Evolutionary conservation across 2,888 invertebrate species (phyloP), one percentile per base, ranked within the genome.

Genomic region (Caenorhabditis wallacei): DNA sequence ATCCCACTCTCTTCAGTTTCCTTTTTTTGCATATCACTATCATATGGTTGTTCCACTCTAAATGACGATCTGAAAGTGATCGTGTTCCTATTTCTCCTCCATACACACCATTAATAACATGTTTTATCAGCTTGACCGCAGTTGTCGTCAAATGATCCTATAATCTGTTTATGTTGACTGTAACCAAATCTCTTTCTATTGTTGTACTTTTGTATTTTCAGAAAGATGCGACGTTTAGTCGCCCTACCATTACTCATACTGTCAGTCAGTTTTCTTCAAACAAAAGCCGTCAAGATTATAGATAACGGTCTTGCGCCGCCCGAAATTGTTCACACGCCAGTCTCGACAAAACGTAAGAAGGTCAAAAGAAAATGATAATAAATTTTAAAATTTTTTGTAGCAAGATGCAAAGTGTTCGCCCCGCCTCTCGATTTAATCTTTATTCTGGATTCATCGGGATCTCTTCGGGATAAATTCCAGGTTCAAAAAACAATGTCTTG

Each of bases 1-100:
- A 95, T 95, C 95, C 95, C 95, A 95, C 95, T 89, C 88, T 88
- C 87, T 79, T 87, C 85, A 86, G 70, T 69, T 53, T 46, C 26
- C n/a, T n/a, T 37, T 69, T 74, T 80, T 70, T 43, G n/a, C 11
- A 40, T 53, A 63, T 51, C 56, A 48, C 16, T 61, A 30, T 61
- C 63, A 63, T 78, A 35, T 69, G 7, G 69, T 69, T 69, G 78
- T 78, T 78, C 78, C 78, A 78, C 78, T 68, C 35, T 69, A 53
- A 76, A 46, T 74, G 46, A 10, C 40, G 10, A 56, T 43, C 74
- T 75, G 74, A 66, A 66, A 75, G 75, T 68, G 75, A 75, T 75
- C 64, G 37, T 66, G 68, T 68, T 26, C 66, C 54, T 61, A 57
- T 61, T 40, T 20, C n/a, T n/a, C 40, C 24, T 40, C 64, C 26